phyloP scores from a whole-genome alignment of 2,797 vertebrate species.

The Anableps anableps region DNA sequence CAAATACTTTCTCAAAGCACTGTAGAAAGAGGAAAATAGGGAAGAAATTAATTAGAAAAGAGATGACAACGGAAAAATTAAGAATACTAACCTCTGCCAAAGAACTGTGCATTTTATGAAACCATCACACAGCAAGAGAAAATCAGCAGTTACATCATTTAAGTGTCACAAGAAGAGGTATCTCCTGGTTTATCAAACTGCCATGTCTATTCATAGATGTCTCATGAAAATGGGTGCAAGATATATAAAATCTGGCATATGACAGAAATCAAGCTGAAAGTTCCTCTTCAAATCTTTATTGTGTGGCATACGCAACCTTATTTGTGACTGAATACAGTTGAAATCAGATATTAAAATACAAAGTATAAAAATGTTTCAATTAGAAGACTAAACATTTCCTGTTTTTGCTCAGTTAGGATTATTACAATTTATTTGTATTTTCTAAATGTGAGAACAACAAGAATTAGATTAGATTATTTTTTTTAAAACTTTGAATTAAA shows the following conservation, averaged over 20 bases:
- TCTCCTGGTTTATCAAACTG: neutral
- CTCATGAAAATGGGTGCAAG: neutral
- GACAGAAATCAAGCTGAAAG: neutral
- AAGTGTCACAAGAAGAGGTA: conserved; percentile 27
- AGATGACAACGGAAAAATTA: neutral
- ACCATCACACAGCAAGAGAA: conserved; percentile 18
- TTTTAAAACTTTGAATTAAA: too few relatives aligned
- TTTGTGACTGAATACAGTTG: neutral
- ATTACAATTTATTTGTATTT: neutral
- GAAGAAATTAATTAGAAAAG: neutral
- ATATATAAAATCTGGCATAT: neutral
- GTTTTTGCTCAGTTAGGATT: neutral
- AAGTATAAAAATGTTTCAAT: neutral
- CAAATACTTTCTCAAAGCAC: neutral
- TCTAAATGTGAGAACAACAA: neutral
- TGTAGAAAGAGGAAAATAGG: neutral
- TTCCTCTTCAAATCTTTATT: neutral
- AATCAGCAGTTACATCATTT: conserved; percentile 16
- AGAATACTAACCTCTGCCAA: conserved; percentile 2
- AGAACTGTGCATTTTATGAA: conserved; percentile 3
- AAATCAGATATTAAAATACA: neutral
- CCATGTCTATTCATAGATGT: conserved; percentile 9
- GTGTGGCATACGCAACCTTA: neutral
- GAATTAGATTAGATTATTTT: too few relatives aligned
- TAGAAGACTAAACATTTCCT: neutral